These are phyloP conservation scores for Eleutherodactylus coqui DNA, from an alignment of 2,797 vertebrate species.

Conservation along the genomic window DNA sequence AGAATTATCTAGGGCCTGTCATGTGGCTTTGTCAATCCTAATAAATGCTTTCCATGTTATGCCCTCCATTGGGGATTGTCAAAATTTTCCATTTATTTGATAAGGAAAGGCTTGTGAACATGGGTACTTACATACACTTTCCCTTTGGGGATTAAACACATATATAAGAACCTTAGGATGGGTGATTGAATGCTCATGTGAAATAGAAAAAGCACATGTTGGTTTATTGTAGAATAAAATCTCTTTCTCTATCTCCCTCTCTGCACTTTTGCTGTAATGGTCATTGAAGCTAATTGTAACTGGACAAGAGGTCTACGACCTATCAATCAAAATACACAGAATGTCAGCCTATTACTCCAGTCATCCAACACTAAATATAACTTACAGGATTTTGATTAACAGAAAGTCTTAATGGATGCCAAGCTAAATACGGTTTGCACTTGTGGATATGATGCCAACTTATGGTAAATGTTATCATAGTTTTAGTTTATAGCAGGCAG, in stretches of 20 bases:
- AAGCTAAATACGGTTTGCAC: too few species aligned
- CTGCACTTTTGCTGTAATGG: background rate
- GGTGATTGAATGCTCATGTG: constrained; percentile 53
- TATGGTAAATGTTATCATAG: too few species aligned
- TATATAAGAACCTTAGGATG: constrained; percentile 43
- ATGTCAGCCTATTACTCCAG: background rate
- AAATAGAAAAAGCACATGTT: constrained; percentile 44
- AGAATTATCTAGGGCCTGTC: constrained; percentile 58
- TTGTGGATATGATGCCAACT: too few species aligned
- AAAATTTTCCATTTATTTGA: constrained; percentile 60
- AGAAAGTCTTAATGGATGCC: too few species aligned
- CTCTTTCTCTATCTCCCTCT: background rate
- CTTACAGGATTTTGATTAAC: too few species aligned
- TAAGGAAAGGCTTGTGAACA: constrained; percentile 53
- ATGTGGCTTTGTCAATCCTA: constrained; percentile 59
- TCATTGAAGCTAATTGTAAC: constrained; percentile 15
- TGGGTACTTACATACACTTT: constrained; percentile 49
- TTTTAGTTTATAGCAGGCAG: too few species aligned
- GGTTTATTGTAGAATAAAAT: constrained; percentile 32
- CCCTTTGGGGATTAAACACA: constrained; percentile 54
- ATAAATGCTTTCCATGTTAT: constrained; percentile 61
- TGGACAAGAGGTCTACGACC: background rate
- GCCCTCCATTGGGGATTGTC: constrained; percentile 60
- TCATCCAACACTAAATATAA: background rate
- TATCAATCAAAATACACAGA: background rate